Base-by-base conservation (phyloP, 1,140 invertebrate genomes). In the Globodera rostochiensis region DNA sequence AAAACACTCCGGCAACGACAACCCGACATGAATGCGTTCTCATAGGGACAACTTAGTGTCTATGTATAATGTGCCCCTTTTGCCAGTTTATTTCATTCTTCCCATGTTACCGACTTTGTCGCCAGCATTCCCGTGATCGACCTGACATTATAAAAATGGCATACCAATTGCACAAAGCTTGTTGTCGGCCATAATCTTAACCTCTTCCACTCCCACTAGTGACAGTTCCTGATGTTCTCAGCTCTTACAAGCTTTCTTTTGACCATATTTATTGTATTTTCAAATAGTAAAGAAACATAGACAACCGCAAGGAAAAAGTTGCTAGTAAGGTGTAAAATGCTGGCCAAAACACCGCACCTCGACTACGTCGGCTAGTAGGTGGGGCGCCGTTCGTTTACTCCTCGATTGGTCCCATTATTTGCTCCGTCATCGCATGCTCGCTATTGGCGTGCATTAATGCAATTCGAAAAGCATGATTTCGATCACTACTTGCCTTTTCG, bases 51-150 rank as follows among this genome's bases (percentile, higher is more conserved):
- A 64, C 57, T 19, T 71, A 15, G 13, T 47, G 36, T 71, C 13
- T 71, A 19, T 71, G n/a, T 64, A 71, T 45, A 71, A 71, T 71
- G 36, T 71, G 25, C 21, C 25, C 6, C 36, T 71, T 71, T 71
- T 64, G 57, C 19, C 57, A 64, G 0, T 64, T 53, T 15, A 64
- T 64, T 64, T 64, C 19, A 15, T 53, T 53, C 57, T 64, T 64
- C 57, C 53, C 53, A 53, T 7, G 8, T 9, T 53, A 11, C 53
- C 8, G 53, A n/a, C 21, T 71, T 71, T 71, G 9, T 19, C 19
- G 6, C n/a, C 9, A 69, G 6, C 69, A 71, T 47, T 71, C 19
- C 9, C n/a, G 36, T 71, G 25, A 71, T 71, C 19, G 25, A 9
- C n/a, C 36, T 11, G n/a, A 8, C n/a, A 70, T 70, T 71, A 64